A percentile compares a stretch with the other conserved stretches of the same genome.
These are phyloP conservation scores for Porites lobata DNA, from an alignment of 92 coral and sea anemone species.

Conservation along the genomic window DNA sequence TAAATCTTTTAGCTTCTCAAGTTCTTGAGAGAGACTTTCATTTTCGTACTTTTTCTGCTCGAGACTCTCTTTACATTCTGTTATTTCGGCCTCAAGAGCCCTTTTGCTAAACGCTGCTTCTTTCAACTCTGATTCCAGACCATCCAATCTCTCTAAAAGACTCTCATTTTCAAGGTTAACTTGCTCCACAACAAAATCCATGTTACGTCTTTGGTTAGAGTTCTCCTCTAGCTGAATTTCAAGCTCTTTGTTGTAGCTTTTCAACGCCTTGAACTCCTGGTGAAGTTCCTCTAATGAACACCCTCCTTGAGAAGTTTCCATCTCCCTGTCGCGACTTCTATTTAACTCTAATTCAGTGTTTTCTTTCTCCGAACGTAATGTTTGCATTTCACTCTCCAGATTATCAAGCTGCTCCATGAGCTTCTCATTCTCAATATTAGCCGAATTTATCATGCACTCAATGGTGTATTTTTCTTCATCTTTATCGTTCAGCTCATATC, in stretches of 20 bases:
- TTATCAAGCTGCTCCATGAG: conserved; percentile 11
- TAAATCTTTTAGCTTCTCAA: background rate
- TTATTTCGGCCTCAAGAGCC: background rate
- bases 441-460: conserved; percentile 7
- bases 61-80: background rate
- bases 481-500: conserved; percentile 3
- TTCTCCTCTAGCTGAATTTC: conserved; percentile 8
- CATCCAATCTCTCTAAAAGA: background rate
- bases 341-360: background rate
- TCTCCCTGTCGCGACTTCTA: background rate
- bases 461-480: background rate
- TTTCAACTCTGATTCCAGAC: background rate
- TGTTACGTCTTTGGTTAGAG: background rate
- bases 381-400: background rate
- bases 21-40: background rate
- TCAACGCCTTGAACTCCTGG: background rate
- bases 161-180: background rate
- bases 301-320: background rate
- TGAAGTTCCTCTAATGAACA: background rate
- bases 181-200: background rate
- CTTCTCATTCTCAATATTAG: conserved; percentile 9
- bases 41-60: background rate
- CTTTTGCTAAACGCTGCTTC: background rate
- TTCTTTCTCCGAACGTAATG: background rate
- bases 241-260: background rate